Evolutionary conservation across 2,113 vertebrate genomes (phyloP).

Genomic region (Chionodraco myersi): DNA sequence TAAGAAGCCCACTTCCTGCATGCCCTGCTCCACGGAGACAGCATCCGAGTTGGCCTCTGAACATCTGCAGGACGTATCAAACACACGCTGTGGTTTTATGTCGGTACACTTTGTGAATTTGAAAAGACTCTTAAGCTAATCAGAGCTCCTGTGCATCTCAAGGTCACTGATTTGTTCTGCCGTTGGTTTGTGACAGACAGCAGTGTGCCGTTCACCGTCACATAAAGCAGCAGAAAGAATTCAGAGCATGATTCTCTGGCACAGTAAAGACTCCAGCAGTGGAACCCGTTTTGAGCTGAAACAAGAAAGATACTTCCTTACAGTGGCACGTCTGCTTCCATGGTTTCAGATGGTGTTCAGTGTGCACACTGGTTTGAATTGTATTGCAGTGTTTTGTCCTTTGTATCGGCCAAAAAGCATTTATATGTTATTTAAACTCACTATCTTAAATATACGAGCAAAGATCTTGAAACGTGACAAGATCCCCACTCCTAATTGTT

Average conservation of each 20-base stretch:
- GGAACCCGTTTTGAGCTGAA: constrained; percentile 36
- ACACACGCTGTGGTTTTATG: constrained; percentile 48
- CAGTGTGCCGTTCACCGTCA: neutral
- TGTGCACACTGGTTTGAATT: neutral
- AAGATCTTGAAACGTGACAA: too few relatives aligned
- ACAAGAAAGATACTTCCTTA: neutral
- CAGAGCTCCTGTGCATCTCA: constrained; percentile 30
- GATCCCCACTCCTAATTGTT: too few relatives aligned
- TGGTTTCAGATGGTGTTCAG: neutral
- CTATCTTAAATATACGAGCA: neutral
- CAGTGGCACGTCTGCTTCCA: neutral
- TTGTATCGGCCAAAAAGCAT: too few relatives aligned
- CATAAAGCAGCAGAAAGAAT: constrained; percentile 9
- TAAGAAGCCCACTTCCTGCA: constrained; percentile 67
- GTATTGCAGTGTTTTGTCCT: neutral
- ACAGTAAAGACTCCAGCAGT: constrained; percentile 24
- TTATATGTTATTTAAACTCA: neutral
- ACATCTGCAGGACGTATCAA: constrained; percentile 59
- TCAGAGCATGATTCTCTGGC: neutral
- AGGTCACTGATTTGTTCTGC: constrained; percentile 8
- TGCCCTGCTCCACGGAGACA: constrained; percentile 39
- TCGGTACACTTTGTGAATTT: constrained; percentile 11
- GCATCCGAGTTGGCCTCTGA: constrained; percentile 28
- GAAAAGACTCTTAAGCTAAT: constrained; percentile 48
- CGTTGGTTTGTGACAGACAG: constrained; percentile 26